Conservation (phyloP, 1,140 invertebrate genomes). For the Drosophila ironensis region DNA sequence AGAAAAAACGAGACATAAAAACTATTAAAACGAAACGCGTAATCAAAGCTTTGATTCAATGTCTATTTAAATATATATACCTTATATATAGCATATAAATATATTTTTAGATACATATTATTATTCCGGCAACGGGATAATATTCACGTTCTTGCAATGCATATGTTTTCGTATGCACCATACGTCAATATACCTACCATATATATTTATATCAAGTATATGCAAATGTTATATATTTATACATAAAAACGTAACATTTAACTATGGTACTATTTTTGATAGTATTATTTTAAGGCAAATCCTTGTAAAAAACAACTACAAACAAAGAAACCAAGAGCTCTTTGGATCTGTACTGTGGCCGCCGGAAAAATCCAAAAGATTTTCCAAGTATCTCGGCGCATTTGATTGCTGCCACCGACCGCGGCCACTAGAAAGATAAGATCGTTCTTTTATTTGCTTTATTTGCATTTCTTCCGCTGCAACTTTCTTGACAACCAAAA, state of each 20-base stretch:
- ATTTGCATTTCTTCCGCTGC: conserved; percentile 74
- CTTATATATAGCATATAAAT: conserved; percentile 79
- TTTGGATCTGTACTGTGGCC: conserved; percentile 6
- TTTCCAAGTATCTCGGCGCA: too few species aligned
- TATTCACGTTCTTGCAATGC: conserved; percentile 77
- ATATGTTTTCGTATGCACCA: conserved; percentile 81
- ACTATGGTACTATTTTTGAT: conserved; percentile 80
- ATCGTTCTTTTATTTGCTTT: conserved; percentile 78
- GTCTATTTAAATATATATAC: conserved; percentile 76
- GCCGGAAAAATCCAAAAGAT: conserved; percentile 7
- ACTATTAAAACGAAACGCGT: conserved; percentile 55
- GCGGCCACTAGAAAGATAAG: too few species aligned
- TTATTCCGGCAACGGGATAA: conserved; percentile 74
- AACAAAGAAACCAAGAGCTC: conserved; percentile 35
- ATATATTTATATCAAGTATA: conserved; percentile 56
- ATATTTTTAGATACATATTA: conserved; percentile 80
- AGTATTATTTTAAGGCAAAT: conserved; percentile 80
- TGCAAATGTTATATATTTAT: conserved; percentile 74
- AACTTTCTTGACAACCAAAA: conserved; percentile 71
- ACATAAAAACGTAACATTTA: conserved; percentile 69
- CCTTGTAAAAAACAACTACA: conserved; percentile 71
- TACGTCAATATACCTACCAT: conserved; percentile 63
- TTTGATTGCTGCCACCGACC: too few species aligned
- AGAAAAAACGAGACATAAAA: conserved; percentile 44
- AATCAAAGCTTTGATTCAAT: conserved; percentile 77